Evolutionary conservation across 2,797 vertebrate genomes (phyloP), one percentile per base, ranked within the genome.

Genomic region (Spheniscus humboldti): DNA sequence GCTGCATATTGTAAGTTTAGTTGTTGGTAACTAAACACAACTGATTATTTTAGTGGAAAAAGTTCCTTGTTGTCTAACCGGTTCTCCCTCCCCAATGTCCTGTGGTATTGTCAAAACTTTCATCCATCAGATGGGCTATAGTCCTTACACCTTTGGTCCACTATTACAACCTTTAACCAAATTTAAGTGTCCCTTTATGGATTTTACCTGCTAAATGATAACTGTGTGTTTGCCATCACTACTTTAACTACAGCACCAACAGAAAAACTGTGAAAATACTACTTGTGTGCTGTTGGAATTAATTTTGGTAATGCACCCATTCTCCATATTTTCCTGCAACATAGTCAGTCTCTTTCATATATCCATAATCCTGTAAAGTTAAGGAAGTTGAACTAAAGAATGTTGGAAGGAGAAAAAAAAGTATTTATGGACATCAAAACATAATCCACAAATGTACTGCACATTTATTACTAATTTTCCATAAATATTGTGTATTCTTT

Each of bases 1-100:
- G 11, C 23, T 52, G 5, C 30, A 60, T 92, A 84, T 95, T 97
- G 95, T 96, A 95, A 96, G 97, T 97, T 94, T 91, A 43, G 63
- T 97, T 96, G 35, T 82, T 93, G 56, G 17, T 66, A 88, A 69
- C 39, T 94, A 81, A 95, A 74, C 20, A 93, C 50, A 94, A 23
- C 12, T 10, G 28, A 94, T 96, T 77, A 57, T 95, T 95, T 72
- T 50, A 45, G 19, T 55, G 27, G 64, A 75, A 95, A 37, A 92
- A 92, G 12, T 45, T 93, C 14, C 68, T 73, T 67, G n/a, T 83
- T 90, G 22, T 74, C 41, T 85, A 52, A 74, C 33, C 8, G 2
- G 15, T 69, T 90, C 17, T 69, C 22, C 14, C 9, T 86, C 14
- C 10, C 18, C 55, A 27, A 66, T 25, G 41, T 66, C 50, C 41